Evolutionary conservation across 2,888 invertebrate genomes (phyloP).

Genomic region (Pristionchus japonicus): DNA sequence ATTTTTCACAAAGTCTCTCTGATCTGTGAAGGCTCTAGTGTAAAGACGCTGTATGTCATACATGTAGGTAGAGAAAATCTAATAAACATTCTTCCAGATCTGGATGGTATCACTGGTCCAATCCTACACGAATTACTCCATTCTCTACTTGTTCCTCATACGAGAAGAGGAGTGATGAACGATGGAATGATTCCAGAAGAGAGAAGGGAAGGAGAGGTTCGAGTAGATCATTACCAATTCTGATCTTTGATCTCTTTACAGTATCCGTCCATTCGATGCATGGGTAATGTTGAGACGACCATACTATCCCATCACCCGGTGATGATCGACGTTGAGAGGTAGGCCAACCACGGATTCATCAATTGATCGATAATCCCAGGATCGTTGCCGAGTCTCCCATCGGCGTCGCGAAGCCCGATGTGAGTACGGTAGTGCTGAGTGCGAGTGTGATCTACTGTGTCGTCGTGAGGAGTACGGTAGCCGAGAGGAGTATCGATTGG

Average conservation of each 20-base stretch:
- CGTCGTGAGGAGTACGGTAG: constrained; percentile 35
- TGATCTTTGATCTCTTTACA: constrained; percentile 18
- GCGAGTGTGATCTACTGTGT: constrained; percentile 13
- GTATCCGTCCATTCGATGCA: neutral
- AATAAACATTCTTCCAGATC: neutral
- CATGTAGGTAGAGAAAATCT: too few relatives aligned
- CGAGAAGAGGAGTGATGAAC: constrained; percentile 12
- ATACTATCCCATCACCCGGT: constrained; percentile 12
- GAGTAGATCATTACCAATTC: neutral
- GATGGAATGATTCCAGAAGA: constrained; percentile 8
- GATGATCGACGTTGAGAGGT: neutral
- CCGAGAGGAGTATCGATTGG: constrained; percentile 13
- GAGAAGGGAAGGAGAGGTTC: neutral
- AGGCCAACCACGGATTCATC: neutral
- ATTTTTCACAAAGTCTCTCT: too few relatives aligned
- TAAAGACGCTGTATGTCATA: too few relatives aligned
- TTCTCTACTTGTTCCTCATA: constrained; percentile 27
- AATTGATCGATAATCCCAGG: neutral
- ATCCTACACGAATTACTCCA: constrained; percentile 34
- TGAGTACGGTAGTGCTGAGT: neutral
- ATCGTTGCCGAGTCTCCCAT: neutral
- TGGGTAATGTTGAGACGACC: neutral
- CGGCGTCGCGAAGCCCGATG: neutral
- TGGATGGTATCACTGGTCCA: neutral
- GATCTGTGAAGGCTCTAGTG: too few relatives aligned